Evolutionary conservation across 92 coral and sea anemone species (phyloP), one percentile per base, ranked within the genome.

Genomic region (Scolanthus callimorphus): DNA sequence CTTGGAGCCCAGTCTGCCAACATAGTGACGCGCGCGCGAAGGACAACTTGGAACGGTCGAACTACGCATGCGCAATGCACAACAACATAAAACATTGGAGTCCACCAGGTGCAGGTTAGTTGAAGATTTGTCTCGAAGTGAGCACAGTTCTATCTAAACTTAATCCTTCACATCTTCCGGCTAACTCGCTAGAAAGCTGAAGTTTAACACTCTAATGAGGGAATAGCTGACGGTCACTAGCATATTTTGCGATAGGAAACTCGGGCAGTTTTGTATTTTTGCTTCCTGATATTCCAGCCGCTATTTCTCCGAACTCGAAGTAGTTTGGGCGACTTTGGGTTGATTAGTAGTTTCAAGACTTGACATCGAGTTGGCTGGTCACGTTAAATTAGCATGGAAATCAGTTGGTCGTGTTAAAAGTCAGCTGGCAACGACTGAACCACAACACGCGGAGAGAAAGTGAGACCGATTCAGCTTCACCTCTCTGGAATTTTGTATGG

Each of bases 131-230:
- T 72, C 69, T 65, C 20, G 51, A 31, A 8, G 29, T 10, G 73
- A 24, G 55, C 30, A 21, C 49, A 52, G 46, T 31, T 47, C 65
- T 30, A 81, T 74, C 87, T 50, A 19, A 24, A 22, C 38, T 25
- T 27, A 82, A 86, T 86, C 95, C 80, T 56, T 76, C 55, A 29
- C 89, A 86, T 86, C 95, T 76, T 82, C 75, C 82, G 82, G 74
- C 56, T 57, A 70, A 53, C 66, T 52, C 47, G 72, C 54, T 39
- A 56, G 28, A 57, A 50, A 45, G 66, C 74, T 56, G 52, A 69
- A 65, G 61, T 59, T 55, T 57, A 57, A 31, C 79, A 64, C 39
- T 57, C 51, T 59, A 62, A 77, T 44, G 31, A 77, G 58, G 63
- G 46, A 49, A 66, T 49, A 50, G 70, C 67, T 82, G 70, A 27